Conservation (phyloP, 1,140 invertebrate genomes). For the Cecropterus lyciades region DNA sequence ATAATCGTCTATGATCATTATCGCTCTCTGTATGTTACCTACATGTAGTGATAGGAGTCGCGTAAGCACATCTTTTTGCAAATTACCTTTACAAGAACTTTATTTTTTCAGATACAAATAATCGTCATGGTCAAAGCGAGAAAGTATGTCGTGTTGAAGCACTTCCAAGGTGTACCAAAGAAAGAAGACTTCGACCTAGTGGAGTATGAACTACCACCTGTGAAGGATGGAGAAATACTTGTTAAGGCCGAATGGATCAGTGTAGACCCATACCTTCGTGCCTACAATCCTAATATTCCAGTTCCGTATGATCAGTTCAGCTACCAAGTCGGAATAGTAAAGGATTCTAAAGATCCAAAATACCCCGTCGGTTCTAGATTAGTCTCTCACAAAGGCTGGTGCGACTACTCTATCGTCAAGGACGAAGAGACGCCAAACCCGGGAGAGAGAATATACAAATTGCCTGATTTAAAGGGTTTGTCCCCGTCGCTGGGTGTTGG, state of each 20-base stretch:
- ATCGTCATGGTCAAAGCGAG: conserved; percentile 52
- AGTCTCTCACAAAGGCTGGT: conserved; percentile 86
- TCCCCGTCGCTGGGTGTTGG: conserved; percentile 33
- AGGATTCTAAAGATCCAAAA: conserved; percentile 58
- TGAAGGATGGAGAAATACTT: conserved; percentile 74
- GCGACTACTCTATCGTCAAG: conserved; percentile 74
- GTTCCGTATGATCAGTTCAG: conserved; percentile 73
- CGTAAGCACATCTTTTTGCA: too few species aligned
- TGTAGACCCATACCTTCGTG: conserved; percentile 84
- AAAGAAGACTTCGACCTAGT: conserved; percentile 71
- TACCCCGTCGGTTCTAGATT: conserved; percentile 85
- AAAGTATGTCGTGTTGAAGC: conserved; percentile 71
- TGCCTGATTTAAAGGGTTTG: conserved; percentile 36
- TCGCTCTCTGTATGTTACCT: too few species aligned
- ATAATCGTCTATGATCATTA: too few species aligned
- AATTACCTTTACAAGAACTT: background rate
- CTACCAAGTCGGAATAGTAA: conserved; percentile 68
- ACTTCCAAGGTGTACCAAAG: conserved; percentile 74
- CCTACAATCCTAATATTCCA: conserved; percentile 41
- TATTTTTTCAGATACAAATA: conserved; percentile 19
- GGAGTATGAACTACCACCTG: conserved; percentile 70
- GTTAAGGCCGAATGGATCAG: conserved; percentile 81
- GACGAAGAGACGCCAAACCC: conserved; percentile 22
- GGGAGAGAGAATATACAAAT: conserved; percentile 19
- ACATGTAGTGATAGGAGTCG: too few species aligned